Conservation (phyloP, 2,797 vertebrate species). For the Hyperoplus lanceolatus region DNA sequence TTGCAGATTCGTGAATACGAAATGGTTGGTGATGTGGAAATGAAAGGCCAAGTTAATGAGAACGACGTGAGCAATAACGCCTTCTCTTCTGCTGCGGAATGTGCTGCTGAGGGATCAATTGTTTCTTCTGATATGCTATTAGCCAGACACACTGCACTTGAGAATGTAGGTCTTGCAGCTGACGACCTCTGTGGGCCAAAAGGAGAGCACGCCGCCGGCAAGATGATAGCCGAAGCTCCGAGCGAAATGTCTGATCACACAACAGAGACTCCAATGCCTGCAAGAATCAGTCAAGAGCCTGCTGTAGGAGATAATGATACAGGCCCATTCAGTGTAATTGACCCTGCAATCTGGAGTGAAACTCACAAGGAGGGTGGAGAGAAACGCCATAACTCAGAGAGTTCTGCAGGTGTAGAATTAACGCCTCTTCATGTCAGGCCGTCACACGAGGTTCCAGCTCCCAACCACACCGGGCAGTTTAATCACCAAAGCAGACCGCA, state of each 20-base stretch:
- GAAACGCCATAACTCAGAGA: constrained; percentile 45
- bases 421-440: constrained; percentile 17
- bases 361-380: constrained; percentile 54
- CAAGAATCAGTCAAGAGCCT: constrained; percentile 63
- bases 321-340: constrained; percentile 70
- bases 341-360: constrained; percentile 73
- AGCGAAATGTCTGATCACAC: constrained; percentile 64
- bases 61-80: constrained; percentile 24
- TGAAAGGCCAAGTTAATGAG: constrained; percentile 62
- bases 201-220: constrained; percentile 42
- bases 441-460: constrained; percentile 32
- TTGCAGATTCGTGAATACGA: constrained; percentile 53
- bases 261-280: constrained; percentile 58
- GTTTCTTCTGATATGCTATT: constrained; percentile 47
- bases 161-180: constrained; percentile 39
- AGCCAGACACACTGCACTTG: constrained; percentile 41
- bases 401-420: constrained; percentile 59
- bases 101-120: constrained; percentile 46
- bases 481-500: constrained; percentile 31
- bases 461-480: constrained; percentile 12
- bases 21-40: constrained; percentile 56
- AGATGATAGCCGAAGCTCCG: constrained; percentile 52
- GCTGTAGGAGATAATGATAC: constrained; percentile 76
- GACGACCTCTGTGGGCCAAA: constrained; percentile 46
- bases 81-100: constrained; percentile 26